Conservation (phyloP, 1,140 invertebrate genomes). For the Lepidostoma basale region DNA sequence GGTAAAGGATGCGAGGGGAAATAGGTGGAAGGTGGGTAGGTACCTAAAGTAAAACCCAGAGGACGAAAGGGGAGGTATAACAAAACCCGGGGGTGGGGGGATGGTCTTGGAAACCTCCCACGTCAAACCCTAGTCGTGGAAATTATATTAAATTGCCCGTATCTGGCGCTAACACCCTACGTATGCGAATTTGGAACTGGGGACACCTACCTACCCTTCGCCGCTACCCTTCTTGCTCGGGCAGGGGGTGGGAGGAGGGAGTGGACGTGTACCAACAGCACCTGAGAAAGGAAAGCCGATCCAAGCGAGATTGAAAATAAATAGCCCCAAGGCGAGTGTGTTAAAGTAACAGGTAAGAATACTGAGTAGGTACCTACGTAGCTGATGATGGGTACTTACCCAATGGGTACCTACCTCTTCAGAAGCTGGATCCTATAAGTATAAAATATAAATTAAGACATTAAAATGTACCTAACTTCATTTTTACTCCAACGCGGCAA, state of each 20-base stretch:
- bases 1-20: constrained; percentile 6
- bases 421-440: too few relatives aligned
- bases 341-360: constrained; percentile 9
- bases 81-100: constrained; percentile 1
- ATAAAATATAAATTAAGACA: too few relatives aligned
- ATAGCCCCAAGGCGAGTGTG: too few relatives aligned
- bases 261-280: constrained; percentile 25
- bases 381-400: too few relatives aligned
- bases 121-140: constrained; percentile 43
- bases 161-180: constrained; percentile 43
- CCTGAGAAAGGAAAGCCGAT: constrained; percentile 20
- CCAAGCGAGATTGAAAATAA: constrained; percentile 18
- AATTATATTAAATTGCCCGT: constrained; percentile 47
- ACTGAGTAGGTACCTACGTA: not conserved
- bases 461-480: too few relatives aligned
- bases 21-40: too few relatives aligned
- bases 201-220: not conserved
- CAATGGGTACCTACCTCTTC: too few relatives aligned
- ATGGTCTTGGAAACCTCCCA: constrained; percentile 30
- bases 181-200: constrained; percentile 38
- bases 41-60: constrained; percentile 19
- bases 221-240: not conserved
- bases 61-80: constrained; percentile 18
- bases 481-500: too few relatives aligned
- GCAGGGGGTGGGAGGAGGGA: not conserved